Base-by-base conservation (phyloP, 1,140 invertebrate species). In the Drosophila rhopaloa region DNA sequence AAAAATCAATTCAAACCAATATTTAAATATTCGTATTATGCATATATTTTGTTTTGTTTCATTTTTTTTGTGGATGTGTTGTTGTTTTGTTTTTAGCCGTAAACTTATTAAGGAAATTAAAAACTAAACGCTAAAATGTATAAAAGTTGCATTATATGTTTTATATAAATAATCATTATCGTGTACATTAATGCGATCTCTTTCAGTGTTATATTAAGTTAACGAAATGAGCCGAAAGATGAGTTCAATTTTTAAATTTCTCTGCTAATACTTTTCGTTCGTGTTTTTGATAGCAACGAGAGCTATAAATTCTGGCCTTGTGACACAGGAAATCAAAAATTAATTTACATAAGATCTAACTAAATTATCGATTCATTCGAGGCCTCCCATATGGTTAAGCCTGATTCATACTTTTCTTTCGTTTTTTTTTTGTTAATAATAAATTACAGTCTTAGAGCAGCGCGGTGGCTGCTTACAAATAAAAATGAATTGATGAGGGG, bases 91-190 rank as follows among this genome's bases (percentile, higher is more conserved):
- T 72, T 63, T 74, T 74, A 75, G 63, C 65, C 77, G 82, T 73
- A 79, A 86, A 74, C 74, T 81, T 90, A 90, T 90, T 85, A 89
- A 90, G 85, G 85, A 89, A 90, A 76, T 90, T 60, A 72, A 83
- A 88, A 78, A 72, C 76, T 76, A 76, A 79, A 62, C 47, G 47
- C 80, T 68, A 79, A 68, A 63, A 75, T 70, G 76, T 48, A 61
- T 77, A 53, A 62, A 72, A 81, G 66, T 81, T 81, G 79, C 79
- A 81, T 81, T 81, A 81, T 44, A 70, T 83, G 59, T 79, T 70
- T 79, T 75, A 71, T 56, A 79, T 79, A 78, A 81, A 85, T 84
- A 85, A 70, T 63, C 16, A 40, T 59, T 73, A 71, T 58, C 51
- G 65, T 68, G 24, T 70, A 32, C 46, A 71, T 72, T 70, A 59